Percentiles rank a stretch among this genome's conserved stretches.
Conservation (phyloP, 2,113 vertebrate species). For the Saimiri boliviensis region DNA sequence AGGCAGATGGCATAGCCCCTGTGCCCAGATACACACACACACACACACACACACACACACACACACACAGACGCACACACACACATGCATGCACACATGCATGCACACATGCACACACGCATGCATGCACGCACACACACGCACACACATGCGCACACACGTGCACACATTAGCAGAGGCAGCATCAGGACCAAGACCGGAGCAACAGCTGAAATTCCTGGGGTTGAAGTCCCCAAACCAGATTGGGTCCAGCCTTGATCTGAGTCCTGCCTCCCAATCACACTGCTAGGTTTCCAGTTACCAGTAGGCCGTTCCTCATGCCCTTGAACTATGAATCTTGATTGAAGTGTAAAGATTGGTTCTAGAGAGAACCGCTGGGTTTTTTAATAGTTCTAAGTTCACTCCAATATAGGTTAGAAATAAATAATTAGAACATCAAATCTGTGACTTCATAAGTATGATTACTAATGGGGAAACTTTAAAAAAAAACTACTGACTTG, state of each 20-base stretch:
- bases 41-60: accelerated
- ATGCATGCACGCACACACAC: accelerated
- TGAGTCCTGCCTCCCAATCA: background rate
- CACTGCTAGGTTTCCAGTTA: background rate
- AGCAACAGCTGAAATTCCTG: background rate
- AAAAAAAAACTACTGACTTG: background rate
- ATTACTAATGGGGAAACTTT: background rate
- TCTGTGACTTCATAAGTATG: background rate
- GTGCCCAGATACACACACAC: accelerated
- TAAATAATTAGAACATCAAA: background rate
- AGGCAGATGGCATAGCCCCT: background rate
- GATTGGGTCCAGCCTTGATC: background rate
- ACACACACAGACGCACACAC: no score
- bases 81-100: no score
- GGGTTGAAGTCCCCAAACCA: background rate
- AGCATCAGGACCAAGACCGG: background rate
- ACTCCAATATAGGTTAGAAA: background rate
- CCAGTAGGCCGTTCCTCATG: background rate
- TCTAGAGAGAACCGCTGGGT: background rate
- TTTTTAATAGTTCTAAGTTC: background rate
- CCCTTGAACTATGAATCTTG: background rate
- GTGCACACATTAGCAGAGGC: no score
- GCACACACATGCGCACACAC: accelerated
- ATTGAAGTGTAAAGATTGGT: background rate
- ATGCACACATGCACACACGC: accelerated